Evolutionary conservation across 1,140 invertebrate species (phyloP), one percentile per base, ranked within the genome.

Genomic region (Drosophila tani): DNA sequence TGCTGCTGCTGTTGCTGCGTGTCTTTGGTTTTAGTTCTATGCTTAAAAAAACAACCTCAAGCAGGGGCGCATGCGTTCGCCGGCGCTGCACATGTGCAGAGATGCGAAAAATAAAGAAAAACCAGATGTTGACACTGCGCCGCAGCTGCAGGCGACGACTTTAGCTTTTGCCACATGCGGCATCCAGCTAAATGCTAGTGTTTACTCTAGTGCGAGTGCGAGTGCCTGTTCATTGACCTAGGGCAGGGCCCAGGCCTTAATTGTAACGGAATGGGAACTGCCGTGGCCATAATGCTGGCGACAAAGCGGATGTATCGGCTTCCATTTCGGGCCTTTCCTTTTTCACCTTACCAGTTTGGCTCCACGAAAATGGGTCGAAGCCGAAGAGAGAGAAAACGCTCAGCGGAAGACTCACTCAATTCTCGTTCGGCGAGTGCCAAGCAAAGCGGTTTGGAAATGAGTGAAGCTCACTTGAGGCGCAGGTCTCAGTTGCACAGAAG

Each of bases 151-250:
- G 63, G 65, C 71, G 73, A 64, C 71, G 73, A 64, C 65, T 64
- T 65, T 81, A 59, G 55, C 47, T 55, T 75, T 56, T 86, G 79
- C 83, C 75, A 82, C 80, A 82, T 86, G 82, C 75, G 41, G 47
- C 53, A 35, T 35, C 29, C 69, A 70, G 21, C 38, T 32, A 32
- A 68, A 43, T 49, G 29, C 58, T 12, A 32, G 45, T 74, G 75
- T 78, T 78, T 78, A 77, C 74, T 43, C 49, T 59, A 47, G 59
- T 38, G 24, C 59, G 41, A 75, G 19, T 59, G 64, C 75, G 41
- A 75, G 19, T 59, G 64, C 75, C 74, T 79, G 76, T 78, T 79
- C 77, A 80, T 79, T 79, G 77, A 79, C 77, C 77, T 79, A 80
- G 77, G 77, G 29, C 76, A 74, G 59, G 65, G 59, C 19, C 51